Conservation (phyloP, 2,797 vertebrate genomes). For the Microtus californicus region DNA sequence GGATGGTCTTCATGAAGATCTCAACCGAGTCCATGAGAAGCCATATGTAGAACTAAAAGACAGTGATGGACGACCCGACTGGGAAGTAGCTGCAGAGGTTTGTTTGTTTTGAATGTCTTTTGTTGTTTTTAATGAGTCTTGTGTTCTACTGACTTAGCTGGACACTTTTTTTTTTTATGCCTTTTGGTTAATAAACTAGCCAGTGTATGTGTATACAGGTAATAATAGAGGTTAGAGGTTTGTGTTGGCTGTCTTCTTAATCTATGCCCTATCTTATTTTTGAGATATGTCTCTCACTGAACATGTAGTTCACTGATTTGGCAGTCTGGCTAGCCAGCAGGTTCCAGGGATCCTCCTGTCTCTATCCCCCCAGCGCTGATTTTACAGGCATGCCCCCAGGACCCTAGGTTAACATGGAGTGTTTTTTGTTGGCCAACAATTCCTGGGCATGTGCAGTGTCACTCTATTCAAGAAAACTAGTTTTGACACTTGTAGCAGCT, state of each 20-base stretch:
- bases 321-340: not conserved
- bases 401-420: not conserved
- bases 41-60: constrained; percentile 99
- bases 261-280: not conserved
- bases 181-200: not conserved
- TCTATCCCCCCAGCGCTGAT: not conserved
- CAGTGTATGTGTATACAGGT: not conserved
- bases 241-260: not conserved
- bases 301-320: not conserved
- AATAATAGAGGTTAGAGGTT: not conserved
- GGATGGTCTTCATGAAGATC: constrained; percentile 98
- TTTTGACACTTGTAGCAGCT: not conserved
- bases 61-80: constrained; percentile 97
- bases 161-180: not conserved
- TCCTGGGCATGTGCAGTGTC: not conserved
- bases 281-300: not conserved
- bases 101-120: constrained; percentile 76
- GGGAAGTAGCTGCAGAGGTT: constrained; percentile 99
- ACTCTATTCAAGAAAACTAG: not conserved
- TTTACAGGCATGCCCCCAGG: not conserved
- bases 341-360: not conserved
- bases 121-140: not conserved
- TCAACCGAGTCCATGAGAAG: constrained; percentile 98
- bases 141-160: not conserved
- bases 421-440: not conserved